These are phyloP conservation scores for Arctocebus calabarensis DNA, from an alignment of 2,797 vertebrate genomes.

Conservation along the genomic window DNA sequence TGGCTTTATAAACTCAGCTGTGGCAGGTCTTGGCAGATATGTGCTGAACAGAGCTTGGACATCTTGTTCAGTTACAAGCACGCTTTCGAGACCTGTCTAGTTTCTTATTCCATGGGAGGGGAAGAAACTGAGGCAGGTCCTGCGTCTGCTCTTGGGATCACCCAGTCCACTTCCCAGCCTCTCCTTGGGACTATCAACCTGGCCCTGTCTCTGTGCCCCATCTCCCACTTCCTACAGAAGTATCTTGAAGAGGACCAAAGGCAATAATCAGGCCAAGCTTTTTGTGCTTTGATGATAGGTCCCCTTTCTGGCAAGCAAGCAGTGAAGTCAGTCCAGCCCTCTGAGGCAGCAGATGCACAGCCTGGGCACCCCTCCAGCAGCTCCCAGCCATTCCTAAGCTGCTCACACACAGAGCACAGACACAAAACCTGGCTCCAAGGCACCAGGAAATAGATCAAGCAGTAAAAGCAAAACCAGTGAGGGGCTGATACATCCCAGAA, in stretches of 20 bases:
- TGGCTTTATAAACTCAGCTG: background rate
- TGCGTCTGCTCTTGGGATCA: background rate
- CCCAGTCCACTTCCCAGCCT: background rate
- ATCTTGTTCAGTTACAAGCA: background rate
- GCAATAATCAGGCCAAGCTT: background rate
- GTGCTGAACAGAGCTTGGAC: background rate
- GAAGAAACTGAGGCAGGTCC: background rate
- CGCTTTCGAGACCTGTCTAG: background rate
- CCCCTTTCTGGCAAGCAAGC: conserved; percentile 9
- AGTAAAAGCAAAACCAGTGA: background rate
- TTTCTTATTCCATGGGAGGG: background rate
- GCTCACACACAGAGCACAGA: background rate
- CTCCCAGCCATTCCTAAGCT: background rate
- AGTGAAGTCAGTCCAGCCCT: background rate
- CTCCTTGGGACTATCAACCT: background rate
- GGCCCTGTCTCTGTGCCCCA: background rate
- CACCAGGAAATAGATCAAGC: background rate
- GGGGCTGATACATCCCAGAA: background rate
- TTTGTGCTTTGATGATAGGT: background rate
- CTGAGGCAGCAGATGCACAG: background rate
- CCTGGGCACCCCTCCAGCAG: background rate
- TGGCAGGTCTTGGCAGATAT: background rate
- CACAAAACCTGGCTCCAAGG: background rate
- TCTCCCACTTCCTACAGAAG: background rate
- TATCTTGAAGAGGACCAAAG: background rate